phyloP scores from a whole-genome alignment of 2,113 vertebrate genomes.

The Gymnogyps californianus region DNA sequence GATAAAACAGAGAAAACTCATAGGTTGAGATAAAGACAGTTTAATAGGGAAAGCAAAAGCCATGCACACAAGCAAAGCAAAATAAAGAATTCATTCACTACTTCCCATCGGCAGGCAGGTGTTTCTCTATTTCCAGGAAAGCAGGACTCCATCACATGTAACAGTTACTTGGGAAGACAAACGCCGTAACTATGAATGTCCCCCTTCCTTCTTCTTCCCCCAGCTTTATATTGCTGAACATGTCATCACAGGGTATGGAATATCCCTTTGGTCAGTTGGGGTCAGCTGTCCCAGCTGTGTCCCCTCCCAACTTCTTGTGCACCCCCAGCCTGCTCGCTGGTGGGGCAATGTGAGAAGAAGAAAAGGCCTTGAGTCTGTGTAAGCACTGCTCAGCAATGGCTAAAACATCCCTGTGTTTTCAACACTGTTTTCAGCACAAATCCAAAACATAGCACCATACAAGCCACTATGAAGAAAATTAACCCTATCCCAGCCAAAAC shows the following conservation, averaged over 20 bases:
- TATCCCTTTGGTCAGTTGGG: too few relatives aligned
- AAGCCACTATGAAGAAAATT: neutral
- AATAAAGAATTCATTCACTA: neutral
- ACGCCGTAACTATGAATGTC: rapidly evolving
- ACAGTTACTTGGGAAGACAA: neutral
- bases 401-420: neutral
- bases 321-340: neutral
- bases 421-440: neutral
- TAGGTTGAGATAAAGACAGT: neutral
- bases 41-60: neutral
- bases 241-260: too few relatives aligned
- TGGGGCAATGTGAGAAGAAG: neutral
- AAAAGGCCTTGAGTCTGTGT: neutral
- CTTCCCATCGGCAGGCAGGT: neutral
- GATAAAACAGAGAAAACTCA: neutral
- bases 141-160: rapidly evolving
- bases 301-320: neutral
- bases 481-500: neutral
- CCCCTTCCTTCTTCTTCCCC: neutral
- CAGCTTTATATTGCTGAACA: neutral
- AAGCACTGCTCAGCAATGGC: neutral
- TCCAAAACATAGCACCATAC: neutral
- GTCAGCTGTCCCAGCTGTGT: neutral
- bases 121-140: neutral
- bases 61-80: rapidly evolving